Evolutionary conservation across 2,113 vertebrate genomes (phyloP), one percentile per base, ranked within the genome.

Genomic region (Lophura nycthemera): DNA sequence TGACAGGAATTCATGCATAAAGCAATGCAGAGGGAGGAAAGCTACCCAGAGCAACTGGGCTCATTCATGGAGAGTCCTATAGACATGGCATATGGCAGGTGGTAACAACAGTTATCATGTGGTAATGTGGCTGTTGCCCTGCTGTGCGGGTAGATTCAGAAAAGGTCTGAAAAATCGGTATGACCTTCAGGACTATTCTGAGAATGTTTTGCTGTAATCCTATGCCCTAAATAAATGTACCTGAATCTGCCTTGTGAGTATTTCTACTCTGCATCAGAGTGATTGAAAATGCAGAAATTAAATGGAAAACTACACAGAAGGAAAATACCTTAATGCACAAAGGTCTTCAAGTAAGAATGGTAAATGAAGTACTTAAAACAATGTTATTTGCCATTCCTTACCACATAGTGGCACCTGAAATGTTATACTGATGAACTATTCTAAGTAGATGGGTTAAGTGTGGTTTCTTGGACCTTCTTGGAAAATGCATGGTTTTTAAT

Each of bases 221-320:
- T 94, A 67, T 73, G 71, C 32, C 4, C 17, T 54, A 67, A 75
- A 90, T 47, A 77, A 77, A 81, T 79, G 3, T 24, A 82, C 17
- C 10, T 73, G 18, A 48, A n/a, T 77, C n/a, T 61, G 70, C 20
- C 16, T 80, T 74, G 20, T 70, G 24, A 2, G 1, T 36, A 8
- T 42, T 69, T 66, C 48, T 74, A 47, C 17, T 48, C 10, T 43
- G 56, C 24, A 42, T 25, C 1, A 3, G 78, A 79, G 63, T 85
- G 80, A 89, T 83, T 72, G 52, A 69, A 90, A 89, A 76, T 25
- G 11, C 42, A 83, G 45, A 77, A 70, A 83, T 92, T 74, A 95
- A 88, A 80, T 77, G 10, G 73, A 91, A 54, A 54, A 36, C 42
- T 54, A 29, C 66, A 79, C 60, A 83, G 67, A 80, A 60, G 32